phyloP scores from a whole-genome alignment of 2,113 vertebrate genomes.

The Cyanoramphus novaezelandiae region DNA sequence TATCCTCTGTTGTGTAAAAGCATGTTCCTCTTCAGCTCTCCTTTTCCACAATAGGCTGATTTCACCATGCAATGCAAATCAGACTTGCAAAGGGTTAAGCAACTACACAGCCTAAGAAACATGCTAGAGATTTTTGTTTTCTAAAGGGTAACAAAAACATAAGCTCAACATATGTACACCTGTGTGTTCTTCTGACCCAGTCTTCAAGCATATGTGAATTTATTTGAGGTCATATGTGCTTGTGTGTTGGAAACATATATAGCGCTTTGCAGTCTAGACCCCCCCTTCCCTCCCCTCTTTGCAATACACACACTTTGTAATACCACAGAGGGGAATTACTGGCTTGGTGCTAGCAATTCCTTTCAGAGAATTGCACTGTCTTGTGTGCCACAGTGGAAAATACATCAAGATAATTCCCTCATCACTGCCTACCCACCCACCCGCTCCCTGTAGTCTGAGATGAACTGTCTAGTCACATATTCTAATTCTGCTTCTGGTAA shows the following conservation, averaged over 20 bases:
- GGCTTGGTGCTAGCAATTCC: conserved; percentile 22
- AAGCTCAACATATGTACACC: not conserved
- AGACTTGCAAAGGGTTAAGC: conserved; percentile 35
- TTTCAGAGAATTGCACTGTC: conserved; percentile 39
- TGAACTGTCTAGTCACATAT: conserved; percentile 39
- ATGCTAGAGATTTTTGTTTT: conserved; percentile 12
- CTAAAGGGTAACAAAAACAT: not conserved
- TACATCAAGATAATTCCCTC: conserved; percentile 34
- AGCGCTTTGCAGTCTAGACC: not conserved
- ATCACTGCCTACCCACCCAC: conserved; percentile 33
- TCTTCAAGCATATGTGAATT: not conserved
- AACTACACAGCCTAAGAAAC: not conserved
- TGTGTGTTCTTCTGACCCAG: not conserved
- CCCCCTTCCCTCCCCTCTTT: not conserved
- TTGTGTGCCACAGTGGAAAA: conserved; percentile 3
- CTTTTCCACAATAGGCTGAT: not conserved
- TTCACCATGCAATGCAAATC: not conserved
- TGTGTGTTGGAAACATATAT: not conserved
- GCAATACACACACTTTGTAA: conserved; percentile 27
- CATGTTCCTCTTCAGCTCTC: conserved; percentile 34
- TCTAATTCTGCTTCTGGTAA: conserved; percentile 34
- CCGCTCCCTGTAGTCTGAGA: conserved; percentile 38
- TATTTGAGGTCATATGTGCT: not conserved
- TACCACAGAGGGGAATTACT: conserved; percentile 18
- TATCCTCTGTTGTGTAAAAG: conserved; percentile 65